Evolutionary conservation across 2,797 vertebrate species (phyloP).

Genomic region (Coreius guichenoti): DNA sequence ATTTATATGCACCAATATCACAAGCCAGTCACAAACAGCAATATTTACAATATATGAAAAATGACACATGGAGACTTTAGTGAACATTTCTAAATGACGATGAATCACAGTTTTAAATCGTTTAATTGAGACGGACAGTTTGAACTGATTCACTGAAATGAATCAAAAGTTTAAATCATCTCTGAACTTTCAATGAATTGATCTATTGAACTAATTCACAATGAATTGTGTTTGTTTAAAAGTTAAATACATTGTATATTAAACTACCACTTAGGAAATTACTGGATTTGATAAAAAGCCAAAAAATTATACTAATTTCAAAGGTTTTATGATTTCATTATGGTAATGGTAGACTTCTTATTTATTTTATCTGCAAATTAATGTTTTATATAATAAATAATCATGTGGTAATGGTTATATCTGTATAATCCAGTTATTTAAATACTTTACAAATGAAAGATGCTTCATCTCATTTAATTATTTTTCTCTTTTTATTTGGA

Average conservation of each 20-base stretch:
- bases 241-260: not conserved
- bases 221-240: not conserved
- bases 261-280: not conserved
- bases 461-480: not conserved
- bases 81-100: not conserved
- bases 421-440: not conserved
- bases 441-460: not conserved
- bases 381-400: not conserved
- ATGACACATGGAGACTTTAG: not conserved
- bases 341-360: too few species aligned
- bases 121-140: not conserved
- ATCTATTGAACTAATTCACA: not conserved
- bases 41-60: not conserved
- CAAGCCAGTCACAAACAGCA: not conserved
- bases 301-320: not conserved
- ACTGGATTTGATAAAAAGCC: too few species aligned
- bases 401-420: not conserved
- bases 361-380: not conserved
- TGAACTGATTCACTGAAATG: not conserved
- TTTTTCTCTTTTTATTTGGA: not conserved
- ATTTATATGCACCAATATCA: not conserved
- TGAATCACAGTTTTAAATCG: not conserved
- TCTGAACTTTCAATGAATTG: too few species aligned
- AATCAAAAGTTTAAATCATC: too few species aligned
- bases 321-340: not conserved